Evolutionary conservation across 2,888 invertebrate species (phyloP).

Genomic region (Drosophila macrospina): DNA sequence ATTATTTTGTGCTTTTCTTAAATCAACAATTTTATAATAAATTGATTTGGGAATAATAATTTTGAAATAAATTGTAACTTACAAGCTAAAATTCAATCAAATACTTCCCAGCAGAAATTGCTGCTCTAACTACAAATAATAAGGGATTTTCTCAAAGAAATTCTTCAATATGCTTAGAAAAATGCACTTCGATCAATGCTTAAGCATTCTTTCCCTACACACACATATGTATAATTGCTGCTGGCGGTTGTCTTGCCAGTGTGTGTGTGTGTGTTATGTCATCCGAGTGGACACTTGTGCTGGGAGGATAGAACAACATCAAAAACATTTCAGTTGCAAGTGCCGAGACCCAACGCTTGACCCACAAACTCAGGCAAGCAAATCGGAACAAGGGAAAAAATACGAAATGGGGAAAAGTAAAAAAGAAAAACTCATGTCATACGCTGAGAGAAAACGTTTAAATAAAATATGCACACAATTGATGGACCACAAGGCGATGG

Average conservation of each 20-base stretch:
- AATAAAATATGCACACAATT: conserved; percentile 75
- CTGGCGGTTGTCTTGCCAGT: conserved; percentile 28
- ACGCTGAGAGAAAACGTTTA: conserved; percentile 44
- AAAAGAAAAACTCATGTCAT: conserved; percentile 62
- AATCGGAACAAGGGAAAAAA: conserved; percentile 57
- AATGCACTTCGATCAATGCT: background rate
- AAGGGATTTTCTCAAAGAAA: too few relatives aligned
- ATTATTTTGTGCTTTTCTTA: too few relatives aligned
- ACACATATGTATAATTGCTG: conserved; percentile 53
- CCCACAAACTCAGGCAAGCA: conserved; percentile 71
- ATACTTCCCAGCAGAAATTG: too few relatives aligned
- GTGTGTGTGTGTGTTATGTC: conserved; percentile 20
- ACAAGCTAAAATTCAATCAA: too few relatives aligned
- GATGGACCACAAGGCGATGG: conserved; percentile 62
- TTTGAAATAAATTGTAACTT: too few relatives aligned
- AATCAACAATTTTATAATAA: too few relatives aligned
- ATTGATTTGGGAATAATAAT: too few relatives aligned
- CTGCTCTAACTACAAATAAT: too few relatives aligned
- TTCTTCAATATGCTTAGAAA: background rate
- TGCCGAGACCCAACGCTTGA: conserved; percentile 58
- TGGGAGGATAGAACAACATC: conserved; percentile 30
- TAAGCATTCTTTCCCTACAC: conserved; percentile 26
- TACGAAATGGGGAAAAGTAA: background rate
- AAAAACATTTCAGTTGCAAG: conserved; percentile 38
- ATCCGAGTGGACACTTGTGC: conserved; percentile 15